Conservation (phyloP, 1,140 invertebrate species). For the Sycophaga agraensis region DNA sequence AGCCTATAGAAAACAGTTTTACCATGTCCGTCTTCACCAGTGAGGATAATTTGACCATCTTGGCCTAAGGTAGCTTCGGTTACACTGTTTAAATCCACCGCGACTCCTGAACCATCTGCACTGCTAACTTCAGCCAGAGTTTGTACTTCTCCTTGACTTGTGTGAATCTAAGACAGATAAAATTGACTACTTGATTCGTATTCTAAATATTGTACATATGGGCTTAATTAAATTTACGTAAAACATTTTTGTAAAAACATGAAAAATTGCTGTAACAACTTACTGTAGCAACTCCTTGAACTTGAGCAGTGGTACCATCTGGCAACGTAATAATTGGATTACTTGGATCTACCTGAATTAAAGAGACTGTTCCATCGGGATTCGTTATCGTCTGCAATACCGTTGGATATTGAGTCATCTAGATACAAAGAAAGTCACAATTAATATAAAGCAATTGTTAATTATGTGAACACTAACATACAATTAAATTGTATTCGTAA, state of each 20-base stretch:
- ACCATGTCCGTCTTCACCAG: conserved; percentile 92
- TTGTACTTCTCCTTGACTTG: conserved; percentile 76
- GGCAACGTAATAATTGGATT: conserved; percentile 93
- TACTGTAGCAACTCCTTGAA: conserved; percentile 85
- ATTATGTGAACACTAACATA: not conserved
- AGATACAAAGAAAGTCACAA: conserved; percentile 17
- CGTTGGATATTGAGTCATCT: conserved; percentile 79
- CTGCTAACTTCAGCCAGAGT: conserved; percentile 72
- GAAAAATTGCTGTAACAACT: conserved; percentile 40
- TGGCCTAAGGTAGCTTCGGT: conserved; percentile 84
- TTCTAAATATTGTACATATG: too few relatives aligned
- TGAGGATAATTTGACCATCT: conserved; percentile 93
- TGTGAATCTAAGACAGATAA: conserved; percentile 66
- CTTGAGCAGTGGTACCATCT: conserved; percentile 93
- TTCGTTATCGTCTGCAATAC: conserved; percentile 95
- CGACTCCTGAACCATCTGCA: conserved; percentile 69
- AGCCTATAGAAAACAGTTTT: conserved; percentile 61
- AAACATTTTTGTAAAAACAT: too few relatives aligned
- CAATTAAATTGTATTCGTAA: conserved; percentile 26
- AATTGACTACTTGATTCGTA: too few relatives aligned
- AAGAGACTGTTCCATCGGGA: conserved; percentile 92
- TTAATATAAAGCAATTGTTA: not conserved
- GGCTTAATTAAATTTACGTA: too few relatives aligned
- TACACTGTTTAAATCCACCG: conserved; percentile 84
- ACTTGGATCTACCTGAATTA: conserved; percentile 94